Evolutionary conservation across 1,140 invertebrate genomes (phyloP).

Genomic region (Charaxes varanes): DNA sequence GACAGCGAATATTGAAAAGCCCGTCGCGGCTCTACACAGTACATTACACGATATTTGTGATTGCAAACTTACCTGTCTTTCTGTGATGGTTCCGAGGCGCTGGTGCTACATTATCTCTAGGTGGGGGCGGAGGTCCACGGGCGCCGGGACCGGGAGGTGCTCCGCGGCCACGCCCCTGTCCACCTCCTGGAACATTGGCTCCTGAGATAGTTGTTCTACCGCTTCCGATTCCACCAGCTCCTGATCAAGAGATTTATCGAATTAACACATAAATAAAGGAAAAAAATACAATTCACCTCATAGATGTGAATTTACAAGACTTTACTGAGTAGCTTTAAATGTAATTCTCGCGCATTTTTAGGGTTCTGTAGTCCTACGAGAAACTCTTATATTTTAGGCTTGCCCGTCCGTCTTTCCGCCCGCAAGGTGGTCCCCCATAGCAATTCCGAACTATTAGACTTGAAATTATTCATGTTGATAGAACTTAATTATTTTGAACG

Average conservation of each 20-base stretch:
- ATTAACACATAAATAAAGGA: neutral
- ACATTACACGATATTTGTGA: slow-evolving; percentile 25
- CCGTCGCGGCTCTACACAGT: slow-evolving; percentile 42
- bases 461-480: no score
- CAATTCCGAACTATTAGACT: no score
- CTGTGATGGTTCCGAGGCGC: slow-evolving; percentile 55
- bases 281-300: no score
- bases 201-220: slow-evolving; percentile 37
- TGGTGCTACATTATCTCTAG: slow-evolving; percentile 77
- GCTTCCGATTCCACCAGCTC: slow-evolving; percentile 29
- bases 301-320: no score
- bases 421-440: no score
- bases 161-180: slow-evolving; percentile 81
- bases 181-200: slow-evolving; percentile 80
- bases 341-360: no score
- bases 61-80: slow-evolving; percentile 50
- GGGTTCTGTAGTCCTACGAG: no score
- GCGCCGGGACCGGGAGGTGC: slow-evolving; percentile 80
- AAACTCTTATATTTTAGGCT: no score
- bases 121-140: slow-evolving; percentile 87
- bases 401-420: no score
- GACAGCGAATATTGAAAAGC: slow-evolving; percentile 55
- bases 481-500: no score
- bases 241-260: slow-evolving; percentile 10
- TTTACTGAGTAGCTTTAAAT: no score